Evolutionary conservation across 2,888 invertebrate genomes (phyloP).

Genomic region (Litoditis marina): DNA sequence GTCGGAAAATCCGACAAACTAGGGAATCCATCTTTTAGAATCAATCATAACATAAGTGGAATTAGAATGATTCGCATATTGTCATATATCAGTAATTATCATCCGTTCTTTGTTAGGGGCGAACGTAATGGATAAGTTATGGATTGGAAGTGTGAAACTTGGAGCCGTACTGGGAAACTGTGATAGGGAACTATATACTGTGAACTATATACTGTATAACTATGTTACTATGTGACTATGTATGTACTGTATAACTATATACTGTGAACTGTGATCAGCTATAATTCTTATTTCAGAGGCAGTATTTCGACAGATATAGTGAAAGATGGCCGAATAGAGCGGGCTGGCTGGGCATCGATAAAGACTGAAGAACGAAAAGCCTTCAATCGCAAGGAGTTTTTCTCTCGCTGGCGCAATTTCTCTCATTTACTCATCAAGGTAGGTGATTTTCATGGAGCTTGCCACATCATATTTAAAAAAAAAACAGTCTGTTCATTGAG

Average conservation of each 20-base stretch:
- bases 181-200: too few species aligned
- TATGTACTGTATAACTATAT: too few species aligned
- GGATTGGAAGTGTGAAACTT: background rate
- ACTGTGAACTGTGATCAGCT: background rate
- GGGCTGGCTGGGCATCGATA: slow-evolving; percentile 60
- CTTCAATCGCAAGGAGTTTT: slow-evolving; percentile 50
- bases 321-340: slow-evolving; percentile 53
- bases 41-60: too few species aligned
- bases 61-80: too few species aligned
- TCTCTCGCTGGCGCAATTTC: slow-evolving; percentile 53
- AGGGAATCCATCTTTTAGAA: too few species aligned
- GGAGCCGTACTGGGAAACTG: too few species aligned
- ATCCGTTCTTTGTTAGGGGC: background rate
- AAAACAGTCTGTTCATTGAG: too few species aligned
- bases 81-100: too few species aligned
- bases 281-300: slow-evolving; percentile 26
- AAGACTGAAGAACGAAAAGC: slow-evolving; percentile 50
- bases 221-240: too few species aligned
- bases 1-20: too few species aligned
- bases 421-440: slow-evolving; percentile 57
- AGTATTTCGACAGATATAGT: slow-evolving; percentile 35
- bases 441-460: background rate
- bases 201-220: too few species aligned
- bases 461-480: too few species aligned
- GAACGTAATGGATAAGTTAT: background rate